Evolutionary conservation across 2,888 invertebrate genomes (phyloP).

Genomic region (Aleiodes alternator): DNA sequence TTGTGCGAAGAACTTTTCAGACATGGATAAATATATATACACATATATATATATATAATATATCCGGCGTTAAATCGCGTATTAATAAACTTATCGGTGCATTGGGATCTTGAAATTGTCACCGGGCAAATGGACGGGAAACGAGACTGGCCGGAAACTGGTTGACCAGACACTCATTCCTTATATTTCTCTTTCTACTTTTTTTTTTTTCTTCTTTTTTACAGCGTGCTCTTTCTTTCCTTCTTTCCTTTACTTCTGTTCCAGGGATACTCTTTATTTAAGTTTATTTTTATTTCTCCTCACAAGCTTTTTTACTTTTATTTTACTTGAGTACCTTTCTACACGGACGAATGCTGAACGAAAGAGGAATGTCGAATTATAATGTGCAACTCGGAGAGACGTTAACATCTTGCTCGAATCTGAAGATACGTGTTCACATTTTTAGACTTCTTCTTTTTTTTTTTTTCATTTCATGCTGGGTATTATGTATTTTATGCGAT

Average conservation of each 20-base stretch:
- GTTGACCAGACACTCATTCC: slow-evolving; percentile 47
- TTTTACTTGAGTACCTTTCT: slow-evolving; percentile 9
- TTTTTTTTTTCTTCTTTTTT: slow-evolving; percentile 1
- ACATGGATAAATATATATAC: not conserved
- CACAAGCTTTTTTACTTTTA: slow-evolving; percentile 1
- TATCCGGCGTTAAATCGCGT: slow-evolving; percentile 59
- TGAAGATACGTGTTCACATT: slow-evolving; percentile 32
- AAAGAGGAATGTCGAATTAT: slow-evolving; percentile 48
- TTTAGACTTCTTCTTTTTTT: slow-evolving; percentile 31
- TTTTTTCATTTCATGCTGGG: slow-evolving; percentile 13
- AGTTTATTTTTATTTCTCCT: slow-evolving; percentile 54
- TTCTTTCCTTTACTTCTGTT: slow-evolving; percentile 39
- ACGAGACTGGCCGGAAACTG: slow-evolving; percentile 56
- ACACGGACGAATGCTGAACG: slow-evolving; percentile 32
- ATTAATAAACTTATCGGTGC: slow-evolving; percentile 62
- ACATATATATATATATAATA: slow-evolving; percentile 33
- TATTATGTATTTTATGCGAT: slow-evolving; percentile 28
- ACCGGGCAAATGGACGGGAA: slow-evolving; percentile 55
- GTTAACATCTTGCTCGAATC: slow-evolving; percentile 56
- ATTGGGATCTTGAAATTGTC: slow-evolving; percentile 62
- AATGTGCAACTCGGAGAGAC: slow-evolving; percentile 49
- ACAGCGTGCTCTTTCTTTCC: not conserved
- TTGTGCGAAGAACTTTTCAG: slow-evolving; percentile 5
- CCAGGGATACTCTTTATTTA: slow-evolving; percentile 24
- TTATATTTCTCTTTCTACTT: slow-evolving; percentile 29